Evolutionary conservation across 2,113 vertebrate genomes (phyloP), one percentile per base, ranked within the genome.

Genomic region (Alouatta palliata): DNA sequence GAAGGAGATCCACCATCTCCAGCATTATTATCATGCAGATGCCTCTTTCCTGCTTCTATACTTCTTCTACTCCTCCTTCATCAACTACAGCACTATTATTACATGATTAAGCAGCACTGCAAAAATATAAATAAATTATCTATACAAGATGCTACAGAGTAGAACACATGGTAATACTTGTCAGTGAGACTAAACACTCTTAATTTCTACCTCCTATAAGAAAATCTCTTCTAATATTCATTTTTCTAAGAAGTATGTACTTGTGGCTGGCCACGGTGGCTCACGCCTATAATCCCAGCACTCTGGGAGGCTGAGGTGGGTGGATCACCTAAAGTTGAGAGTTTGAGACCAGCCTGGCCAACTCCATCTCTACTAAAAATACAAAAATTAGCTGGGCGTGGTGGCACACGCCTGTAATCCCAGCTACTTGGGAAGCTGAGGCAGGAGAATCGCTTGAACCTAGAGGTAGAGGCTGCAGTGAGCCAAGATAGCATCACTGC

Each of bases 71-170:
- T 86, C 52, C 45, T 52, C 10, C 73, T 94, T 81, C 58, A 47
- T 58, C 56, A 94, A 82, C 85, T 54, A 40, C 9, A 86, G 2
- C 80, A 77, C 35, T 77, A 21, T 40, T n/a, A 43, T 43, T 79
- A 93, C 25, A 75, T 64, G 93, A 23, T 64, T 68, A 66, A 58
- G 43, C 6, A 92, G 43, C 80, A 75, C 10, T 54, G 23, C 43
- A 90, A 90, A 96, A 93, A 87, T n/a, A 76, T 27, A 82, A 86
- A 84, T 7, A 90, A 43, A 76, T 3, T 80, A 8, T 88, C 45
- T 58, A n/a, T 32, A 66, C 17, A 75, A 76, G 27, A 47, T 30
- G 61, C 73, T 81, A 77, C 8, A 2, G n/a, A 84, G 13, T 43
- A 16, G 13, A 79, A 66, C n/a, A 77, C 6, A 49, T 27, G 6